Evolutionary conservation across 1,140 invertebrate genomes (phyloP).

Genomic region (Drosophila teissieri): DNA sequence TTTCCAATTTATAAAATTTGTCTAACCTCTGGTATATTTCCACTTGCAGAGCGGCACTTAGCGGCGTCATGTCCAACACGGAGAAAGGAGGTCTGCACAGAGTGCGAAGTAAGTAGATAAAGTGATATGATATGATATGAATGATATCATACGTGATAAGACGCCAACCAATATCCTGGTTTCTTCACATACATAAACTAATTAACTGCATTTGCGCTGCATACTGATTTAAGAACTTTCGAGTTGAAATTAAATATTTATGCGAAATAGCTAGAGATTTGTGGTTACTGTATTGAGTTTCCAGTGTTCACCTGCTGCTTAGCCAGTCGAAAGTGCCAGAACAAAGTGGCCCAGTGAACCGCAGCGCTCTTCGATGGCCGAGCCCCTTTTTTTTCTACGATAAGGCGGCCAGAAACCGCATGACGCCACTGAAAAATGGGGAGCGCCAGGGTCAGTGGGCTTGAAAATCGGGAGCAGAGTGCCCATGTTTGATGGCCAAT

Average conservation of each 20-base stretch:
- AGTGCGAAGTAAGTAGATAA: slow-evolving; percentile 71
- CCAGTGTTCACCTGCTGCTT: slow-evolving; percentile 16
- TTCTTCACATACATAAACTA: no score
- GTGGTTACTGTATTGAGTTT: not conserved
- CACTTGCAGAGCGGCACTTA: slow-evolving; percentile 41
- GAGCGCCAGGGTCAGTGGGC: slow-evolving; percentile 36
- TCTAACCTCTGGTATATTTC: slow-evolving; percentile 39
- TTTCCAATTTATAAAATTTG: slow-evolving; percentile 44
- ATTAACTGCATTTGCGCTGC: no score
- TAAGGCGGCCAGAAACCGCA: slow-evolving; percentile 31
- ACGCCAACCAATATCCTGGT: no score
- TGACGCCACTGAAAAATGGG: slow-evolving; percentile 39
- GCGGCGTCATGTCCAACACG: slow-evolving; percentile 67
- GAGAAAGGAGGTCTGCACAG: slow-evolving; percentile 68
- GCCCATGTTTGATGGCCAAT: slow-evolving; percentile 25
- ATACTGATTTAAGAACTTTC: no score
- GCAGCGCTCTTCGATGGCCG: slow-evolving; percentile 19
- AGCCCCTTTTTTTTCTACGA: slow-evolving; percentile 59
- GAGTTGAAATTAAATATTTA: not conserved
- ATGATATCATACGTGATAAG: slow-evolving; percentile 19
- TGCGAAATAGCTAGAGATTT: not conserved
- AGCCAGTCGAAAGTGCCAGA: slow-evolving; percentile 28
- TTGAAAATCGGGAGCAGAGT: not conserved
- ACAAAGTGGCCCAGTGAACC: slow-evolving; percentile 1
- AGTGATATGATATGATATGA: slow-evolving; percentile 9